Conservation (phyloP, 2,113 vertebrate species). For the Marcusenius ussheri region DNA sequence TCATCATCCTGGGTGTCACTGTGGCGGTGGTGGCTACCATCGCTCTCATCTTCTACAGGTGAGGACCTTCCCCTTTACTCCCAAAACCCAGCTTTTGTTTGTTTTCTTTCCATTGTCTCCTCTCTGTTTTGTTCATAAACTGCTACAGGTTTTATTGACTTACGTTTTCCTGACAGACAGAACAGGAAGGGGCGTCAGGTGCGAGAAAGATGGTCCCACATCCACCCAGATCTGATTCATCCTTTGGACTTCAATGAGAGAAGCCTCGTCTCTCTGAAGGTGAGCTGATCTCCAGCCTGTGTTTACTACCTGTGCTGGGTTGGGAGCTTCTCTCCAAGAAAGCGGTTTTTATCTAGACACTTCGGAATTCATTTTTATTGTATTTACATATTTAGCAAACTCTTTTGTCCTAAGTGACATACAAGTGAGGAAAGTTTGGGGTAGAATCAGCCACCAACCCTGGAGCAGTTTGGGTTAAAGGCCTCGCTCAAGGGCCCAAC, state of each 20-base stretch:
- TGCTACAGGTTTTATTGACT: not conserved
- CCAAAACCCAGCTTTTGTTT: not conserved
- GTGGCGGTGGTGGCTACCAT: slow-evolving; percentile 73
- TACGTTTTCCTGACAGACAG: slow-evolving; percentile 58
- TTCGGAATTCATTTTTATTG: not conserved
- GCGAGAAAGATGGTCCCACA: slow-evolving; percentile 87
- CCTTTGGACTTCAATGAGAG: slow-evolving; percentile 76
- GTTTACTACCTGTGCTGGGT: not conserved
- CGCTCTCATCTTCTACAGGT: slow-evolving; percentile 85
- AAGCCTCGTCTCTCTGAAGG: slow-evolving; percentile 76
- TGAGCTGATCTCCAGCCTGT: slow-evolving; percentile 40
- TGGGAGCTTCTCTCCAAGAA: not conserved
- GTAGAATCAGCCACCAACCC: no score
- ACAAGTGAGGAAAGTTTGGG: not conserved
- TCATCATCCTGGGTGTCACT: slow-evolving; percentile 72
- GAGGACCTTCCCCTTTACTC: slow-evolving; percentile 24
- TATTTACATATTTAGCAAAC: not conserved
- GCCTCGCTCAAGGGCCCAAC: not conserved
- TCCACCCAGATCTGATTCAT: slow-evolving; percentile 71
- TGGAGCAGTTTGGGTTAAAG: not conserved
- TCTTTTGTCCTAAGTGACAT: not conserved
- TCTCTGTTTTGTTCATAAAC: not conserved
- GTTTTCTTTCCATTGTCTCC: not conserved
- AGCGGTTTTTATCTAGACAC: not conserved
- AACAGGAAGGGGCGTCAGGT: slow-evolving; percentile 71